A percentile compares a stretch with the other conserved stretches of the same genome.
These are phyloP conservation scores for Molorchus minor DNA, from an alignment of 2,888 invertebrate species.

Conservation along the genomic window DNA sequence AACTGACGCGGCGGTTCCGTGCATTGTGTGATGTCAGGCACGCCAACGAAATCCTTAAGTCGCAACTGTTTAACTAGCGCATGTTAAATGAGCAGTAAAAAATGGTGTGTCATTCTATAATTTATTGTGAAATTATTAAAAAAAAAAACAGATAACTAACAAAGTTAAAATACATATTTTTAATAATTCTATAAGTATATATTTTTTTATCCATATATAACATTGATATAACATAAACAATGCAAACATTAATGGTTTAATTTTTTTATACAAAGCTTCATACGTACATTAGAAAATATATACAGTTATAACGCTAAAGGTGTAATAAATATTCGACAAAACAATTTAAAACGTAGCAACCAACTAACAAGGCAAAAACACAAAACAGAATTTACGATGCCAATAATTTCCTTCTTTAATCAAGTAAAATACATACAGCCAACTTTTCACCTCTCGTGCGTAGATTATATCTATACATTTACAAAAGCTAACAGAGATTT, in stretches of 20 bases:
- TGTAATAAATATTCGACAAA: constrained; percentile 31
- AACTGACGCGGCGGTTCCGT: too few relatives aligned
- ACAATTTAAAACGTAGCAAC: constrained; percentile 20
- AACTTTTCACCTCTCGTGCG: constrained; percentile 11
- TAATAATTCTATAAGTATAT: constrained; percentile 21
- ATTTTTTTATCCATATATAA: constrained; percentile 21
- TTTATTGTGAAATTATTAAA: constrained; percentile 26
- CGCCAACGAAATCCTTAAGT: too few relatives aligned
- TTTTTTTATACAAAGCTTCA: constrained; percentile 50
- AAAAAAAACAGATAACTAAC: constrained; percentile 28
- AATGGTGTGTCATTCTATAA: too few relatives aligned
- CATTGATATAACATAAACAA: constrained; percentile 35
- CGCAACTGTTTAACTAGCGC: too few relatives aligned
- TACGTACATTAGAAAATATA: constrained; percentile 46
- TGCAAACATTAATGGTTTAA: constrained; percentile 36
- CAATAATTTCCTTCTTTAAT: constrained; percentile 16
- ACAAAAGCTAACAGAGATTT: constrained; percentile 17
- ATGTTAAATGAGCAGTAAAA: too few relatives aligned
- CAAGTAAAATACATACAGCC: constrained; percentile 26
- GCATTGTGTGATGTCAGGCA: too few relatives aligned
- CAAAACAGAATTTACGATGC: constrained; percentile 19
- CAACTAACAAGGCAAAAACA: constrained; percentile 32
- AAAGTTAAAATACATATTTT: constrained; percentile 18
- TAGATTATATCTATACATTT: constrained; percentile 12
- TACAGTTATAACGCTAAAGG: constrained; percentile 43